These are phyloP conservation scores for Epizoanthus scotinus DNA, from an alignment of 92 coral and sea anemone species.

Conservation along the genomic window DNA sequence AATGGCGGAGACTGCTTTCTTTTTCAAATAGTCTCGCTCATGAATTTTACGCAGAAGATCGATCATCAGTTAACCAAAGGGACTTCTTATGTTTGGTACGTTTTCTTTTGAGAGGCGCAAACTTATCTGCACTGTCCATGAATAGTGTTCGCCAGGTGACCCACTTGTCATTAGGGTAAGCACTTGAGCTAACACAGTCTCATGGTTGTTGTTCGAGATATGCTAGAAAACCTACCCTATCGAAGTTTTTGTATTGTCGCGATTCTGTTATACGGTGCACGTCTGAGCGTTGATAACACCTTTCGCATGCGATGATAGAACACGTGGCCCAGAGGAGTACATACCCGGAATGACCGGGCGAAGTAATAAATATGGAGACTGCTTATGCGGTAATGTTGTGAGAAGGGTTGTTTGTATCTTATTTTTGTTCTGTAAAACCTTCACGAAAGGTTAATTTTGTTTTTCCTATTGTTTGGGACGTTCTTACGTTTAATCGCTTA, in stretches of 20 bases:
- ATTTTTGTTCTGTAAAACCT: too few relatives aligned
- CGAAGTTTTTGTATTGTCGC: conserved; percentile 26
- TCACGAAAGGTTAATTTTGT: too few relatives aligned
- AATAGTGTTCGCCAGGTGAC: conserved; percentile 12
- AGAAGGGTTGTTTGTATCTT: too few relatives aligned
- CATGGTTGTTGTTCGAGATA: conserved; percentile 32
- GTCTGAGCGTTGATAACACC: neutral
- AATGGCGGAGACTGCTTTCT: too few relatives aligned
- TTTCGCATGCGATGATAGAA: conserved; percentile 26
- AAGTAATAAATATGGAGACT: too few relatives aligned
- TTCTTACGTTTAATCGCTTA: too few relatives aligned
- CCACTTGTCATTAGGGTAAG: conserved; percentile 39
- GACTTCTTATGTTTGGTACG: conserved; percentile 22
- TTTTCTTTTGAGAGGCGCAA: conserved; percentile 35
- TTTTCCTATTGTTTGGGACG: too few relatives aligned
- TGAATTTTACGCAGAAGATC: too few relatives aligned
- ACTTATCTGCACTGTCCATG: conserved; percentile 28
- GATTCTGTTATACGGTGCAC: conserved; percentile 21
- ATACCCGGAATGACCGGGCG: too few relatives aligned
- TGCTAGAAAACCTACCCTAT: conserved; percentile 21
- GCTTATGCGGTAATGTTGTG: too few relatives aligned
- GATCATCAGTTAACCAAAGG: conserved; percentile 29
- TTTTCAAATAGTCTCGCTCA: too few relatives aligned
- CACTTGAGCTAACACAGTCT: neutral
- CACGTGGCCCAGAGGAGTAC: too few relatives aligned